These are phyloP conservation scores for Echinarachnius parma DNA, from an alignment of 53 echinoderm and acorn worm species.

Conservation along the genomic window DNA sequence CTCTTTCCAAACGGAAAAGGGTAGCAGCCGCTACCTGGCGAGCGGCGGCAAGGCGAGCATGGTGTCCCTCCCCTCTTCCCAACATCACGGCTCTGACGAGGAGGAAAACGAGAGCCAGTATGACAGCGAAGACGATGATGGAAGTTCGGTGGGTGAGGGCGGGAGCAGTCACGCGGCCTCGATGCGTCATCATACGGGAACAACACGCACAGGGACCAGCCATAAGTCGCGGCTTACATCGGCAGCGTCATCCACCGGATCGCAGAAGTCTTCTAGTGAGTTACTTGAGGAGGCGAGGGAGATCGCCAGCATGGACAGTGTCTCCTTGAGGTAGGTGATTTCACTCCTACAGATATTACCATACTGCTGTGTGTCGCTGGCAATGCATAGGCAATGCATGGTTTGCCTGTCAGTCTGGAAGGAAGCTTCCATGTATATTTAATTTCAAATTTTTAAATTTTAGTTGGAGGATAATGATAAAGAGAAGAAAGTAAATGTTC, in stretches of 20 bases:
- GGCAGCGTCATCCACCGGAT: slow-evolving; percentile 60
- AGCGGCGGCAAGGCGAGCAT: slow-evolving; percentile 45
- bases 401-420: no score
- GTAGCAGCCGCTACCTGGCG: not conserved
- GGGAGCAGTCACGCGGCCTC: slow-evolving; percentile 17
- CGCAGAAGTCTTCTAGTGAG: slow-evolving; percentile 84
- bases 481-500: no score
- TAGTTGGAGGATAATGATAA: no score
- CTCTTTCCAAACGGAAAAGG: slow-evolving; percentile 11
- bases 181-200: slow-evolving; percentile 10
- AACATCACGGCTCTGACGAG: slow-evolving; percentile 35
- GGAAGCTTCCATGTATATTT: no score
- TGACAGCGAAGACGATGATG: slow-evolving; percentile 33
- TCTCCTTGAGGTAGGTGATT: no score
- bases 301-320: slow-evolving; percentile 75
- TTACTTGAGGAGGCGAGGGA: slow-evolving; percentile 86
- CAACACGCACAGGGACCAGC: slow-evolving; percentile 17
- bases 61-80: slow-evolving; percentile 31
- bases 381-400: no score
- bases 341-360: no score
- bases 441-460: no score
- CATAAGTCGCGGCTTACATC: slow-evolving; percentile 26
- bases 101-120: slow-evolving; percentile 49
- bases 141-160: slow-evolving; percentile 15
- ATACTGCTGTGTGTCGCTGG: no score